Conservation (phyloP, 2,888 invertebrate species). For the Tricholauxania praeusta region DNA sequence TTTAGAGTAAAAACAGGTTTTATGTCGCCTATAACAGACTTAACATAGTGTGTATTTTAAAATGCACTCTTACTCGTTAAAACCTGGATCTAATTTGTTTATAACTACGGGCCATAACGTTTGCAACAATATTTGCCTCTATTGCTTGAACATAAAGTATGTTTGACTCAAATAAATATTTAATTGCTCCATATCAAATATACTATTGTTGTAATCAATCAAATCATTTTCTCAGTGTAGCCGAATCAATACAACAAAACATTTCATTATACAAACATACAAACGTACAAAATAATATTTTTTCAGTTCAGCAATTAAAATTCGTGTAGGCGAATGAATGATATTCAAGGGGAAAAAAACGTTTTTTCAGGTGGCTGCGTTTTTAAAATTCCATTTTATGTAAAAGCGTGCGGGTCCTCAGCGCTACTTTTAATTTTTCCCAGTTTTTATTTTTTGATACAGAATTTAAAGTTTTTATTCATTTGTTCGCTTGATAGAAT, state of each 20-base stretch:
- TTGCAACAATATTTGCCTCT: no score
- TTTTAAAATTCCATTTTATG: constrained; percentile 29
- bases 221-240: no score
- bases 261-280: constrained; percentile 10
- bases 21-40: no score
- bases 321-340: constrained; percentile 30
- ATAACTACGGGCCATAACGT: no score
- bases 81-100: no score
- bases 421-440: neutral
- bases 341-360: constrained; percentile 11
- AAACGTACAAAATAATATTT: constrained; percentile 27
- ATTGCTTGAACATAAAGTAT: no score
- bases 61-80: no score
- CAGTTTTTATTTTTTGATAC: neutral
- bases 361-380: constrained; percentile 31
- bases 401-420: neutral
- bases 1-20: no score
- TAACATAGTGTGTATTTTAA: no score
- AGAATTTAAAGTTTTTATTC: constrained; percentile 15
- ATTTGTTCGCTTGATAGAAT: neutral
- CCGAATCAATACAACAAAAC: constrained; percentile 11
- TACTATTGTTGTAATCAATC: no score
- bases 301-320: constrained; percentile 38
- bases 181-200: no score
- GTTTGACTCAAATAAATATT: no score